Evolutionary conservation across 2,113 vertebrate genomes (phyloP).

Genomic region (Leucoraja erinaceus): DNA sequence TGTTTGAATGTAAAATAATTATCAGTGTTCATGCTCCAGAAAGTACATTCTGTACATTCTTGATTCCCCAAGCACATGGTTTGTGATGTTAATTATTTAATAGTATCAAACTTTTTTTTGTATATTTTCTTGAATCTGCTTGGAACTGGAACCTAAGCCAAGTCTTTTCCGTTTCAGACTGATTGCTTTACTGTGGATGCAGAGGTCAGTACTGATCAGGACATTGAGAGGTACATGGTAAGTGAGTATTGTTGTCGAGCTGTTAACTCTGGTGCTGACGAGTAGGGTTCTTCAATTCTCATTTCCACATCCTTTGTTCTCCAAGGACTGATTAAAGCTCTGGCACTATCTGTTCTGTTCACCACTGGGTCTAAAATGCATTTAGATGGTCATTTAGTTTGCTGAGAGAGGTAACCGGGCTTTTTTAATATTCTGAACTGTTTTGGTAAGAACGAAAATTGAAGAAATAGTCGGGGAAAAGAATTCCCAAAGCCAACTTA

Average conservation of each 20-base stretch:
- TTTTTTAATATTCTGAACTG: too few species aligned
- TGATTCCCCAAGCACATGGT: background rate
- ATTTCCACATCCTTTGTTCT: background rate
- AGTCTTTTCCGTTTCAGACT: slow-evolving; percentile 50
- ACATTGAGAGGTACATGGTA: slow-evolving; percentile 68
- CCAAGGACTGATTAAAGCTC: too few species aligned
- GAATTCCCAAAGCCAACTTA: background rate
- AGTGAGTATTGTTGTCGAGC: background rate
- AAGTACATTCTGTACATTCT: too few species aligned
- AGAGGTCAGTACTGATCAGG: slow-evolving; percentile 57
- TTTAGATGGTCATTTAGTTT: too few species aligned
- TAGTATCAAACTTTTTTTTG: background rate
- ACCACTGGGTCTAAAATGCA: too few species aligned
- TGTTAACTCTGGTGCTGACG: accelerated
- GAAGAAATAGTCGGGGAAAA: background rate
- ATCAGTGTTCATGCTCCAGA: background rate
- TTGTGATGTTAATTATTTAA: background rate
- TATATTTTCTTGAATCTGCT: background rate
- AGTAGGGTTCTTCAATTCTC: too few species aligned
- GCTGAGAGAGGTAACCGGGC: too few species aligned
- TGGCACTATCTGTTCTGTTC: too few species aligned
- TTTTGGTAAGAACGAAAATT: too few species aligned
- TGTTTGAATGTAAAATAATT: background rate
- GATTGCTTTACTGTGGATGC: slow-evolving; percentile 58
- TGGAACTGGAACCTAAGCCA: background rate